Percentiles rank a stretch among this genome's conserved stretches.
Evolutionary conservation across 2,797 vertebrate genomes (phyloP).

Genomic region (Darevskia nairensis): DNA sequence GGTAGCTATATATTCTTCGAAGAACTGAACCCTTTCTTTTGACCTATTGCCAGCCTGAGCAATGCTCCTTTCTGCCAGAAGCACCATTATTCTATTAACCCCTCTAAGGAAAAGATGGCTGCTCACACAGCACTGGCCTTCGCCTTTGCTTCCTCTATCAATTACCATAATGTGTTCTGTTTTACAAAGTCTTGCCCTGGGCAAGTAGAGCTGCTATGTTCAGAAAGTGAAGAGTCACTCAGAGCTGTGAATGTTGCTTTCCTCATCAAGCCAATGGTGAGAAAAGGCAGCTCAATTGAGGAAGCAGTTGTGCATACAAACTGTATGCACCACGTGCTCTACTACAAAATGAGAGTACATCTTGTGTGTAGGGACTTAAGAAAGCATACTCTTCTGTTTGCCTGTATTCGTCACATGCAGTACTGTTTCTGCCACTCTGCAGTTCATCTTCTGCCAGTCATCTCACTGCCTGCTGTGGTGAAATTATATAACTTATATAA

Average conservation of each 20-base stretch:
- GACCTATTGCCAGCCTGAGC: background rate
- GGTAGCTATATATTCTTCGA: conserved; percentile 1
- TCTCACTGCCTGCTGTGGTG: too few species aligned
- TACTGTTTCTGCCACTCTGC: too few species aligned
- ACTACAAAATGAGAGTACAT: background rate
- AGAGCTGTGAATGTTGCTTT: background rate
- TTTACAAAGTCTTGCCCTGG: conserved; percentile 41
- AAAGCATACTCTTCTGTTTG: too few species aligned
- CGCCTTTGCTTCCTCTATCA: conserved; percentile 1
- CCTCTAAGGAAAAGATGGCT: background rate
- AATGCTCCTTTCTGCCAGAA: background rate
- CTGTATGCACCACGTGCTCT: too few species aligned
- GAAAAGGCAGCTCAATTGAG: background rate
- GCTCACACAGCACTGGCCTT: background rate
- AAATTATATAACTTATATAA: too few species aligned
- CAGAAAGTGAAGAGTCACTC: conserved; percentile 3
- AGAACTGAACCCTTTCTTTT: conserved; percentile 5
- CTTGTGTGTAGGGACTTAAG: too few species aligned
- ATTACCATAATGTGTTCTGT: conserved; percentile 31
- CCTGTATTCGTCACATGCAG: too few species aligned
- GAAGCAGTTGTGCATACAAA: background rate
- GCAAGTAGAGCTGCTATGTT: background rate
- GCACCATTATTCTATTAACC: conserved; percentile 6
- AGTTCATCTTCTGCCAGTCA: too few species aligned
- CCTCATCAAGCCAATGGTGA: background rate